Conservation (phyloP, 2,888 invertebrate species). For the Drepana falcataria region DNA sequence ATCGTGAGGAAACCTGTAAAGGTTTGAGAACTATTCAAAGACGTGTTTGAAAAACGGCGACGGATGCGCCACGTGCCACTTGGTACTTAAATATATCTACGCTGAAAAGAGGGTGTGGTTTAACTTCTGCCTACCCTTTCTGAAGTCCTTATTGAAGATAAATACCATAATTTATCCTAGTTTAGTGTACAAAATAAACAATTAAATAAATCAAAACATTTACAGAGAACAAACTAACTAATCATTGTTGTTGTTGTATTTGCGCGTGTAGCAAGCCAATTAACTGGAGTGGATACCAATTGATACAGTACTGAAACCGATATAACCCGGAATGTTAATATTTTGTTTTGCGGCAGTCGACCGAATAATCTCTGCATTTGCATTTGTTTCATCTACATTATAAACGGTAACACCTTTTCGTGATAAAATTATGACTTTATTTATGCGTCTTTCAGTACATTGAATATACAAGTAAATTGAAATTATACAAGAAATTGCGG, state of each 20-base stretch:
- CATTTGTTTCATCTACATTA: conserved; percentile 13
- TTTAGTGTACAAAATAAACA: too few relatives aligned
- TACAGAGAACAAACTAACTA: neutral
- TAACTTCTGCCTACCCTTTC: too few relatives aligned
- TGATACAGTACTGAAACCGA: neutral
- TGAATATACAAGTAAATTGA: neutral
- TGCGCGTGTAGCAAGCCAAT: neutral
- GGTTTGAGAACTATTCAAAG: too few relatives aligned
- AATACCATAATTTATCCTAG: too few relatives aligned
- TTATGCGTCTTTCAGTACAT: neutral
- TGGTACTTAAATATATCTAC: too few relatives aligned
- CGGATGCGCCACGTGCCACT: too few relatives aligned
- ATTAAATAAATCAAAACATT: too few relatives aligned
- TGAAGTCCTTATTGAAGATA: too few relatives aligned
- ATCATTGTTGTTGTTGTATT: neutral
- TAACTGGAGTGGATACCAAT: conserved; percentile 1
- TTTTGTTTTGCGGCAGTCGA: conserved; percentile 14
- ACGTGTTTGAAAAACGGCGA: too few relatives aligned
- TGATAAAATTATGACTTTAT: conserved; percentile 5
- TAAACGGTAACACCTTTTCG: conserved; percentile 2
- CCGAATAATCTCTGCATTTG: conserved; percentile 21
- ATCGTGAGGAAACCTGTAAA: too few relatives aligned
- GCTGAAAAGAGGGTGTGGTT: too few relatives aligned
- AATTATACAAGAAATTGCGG: too few relatives aligned
- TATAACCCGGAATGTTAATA: conserved; percentile 5